phyloP scores from a whole-genome alignment of 2,797 vertebrate genomes.

The Lagorchestes hirsutus region DNA sequence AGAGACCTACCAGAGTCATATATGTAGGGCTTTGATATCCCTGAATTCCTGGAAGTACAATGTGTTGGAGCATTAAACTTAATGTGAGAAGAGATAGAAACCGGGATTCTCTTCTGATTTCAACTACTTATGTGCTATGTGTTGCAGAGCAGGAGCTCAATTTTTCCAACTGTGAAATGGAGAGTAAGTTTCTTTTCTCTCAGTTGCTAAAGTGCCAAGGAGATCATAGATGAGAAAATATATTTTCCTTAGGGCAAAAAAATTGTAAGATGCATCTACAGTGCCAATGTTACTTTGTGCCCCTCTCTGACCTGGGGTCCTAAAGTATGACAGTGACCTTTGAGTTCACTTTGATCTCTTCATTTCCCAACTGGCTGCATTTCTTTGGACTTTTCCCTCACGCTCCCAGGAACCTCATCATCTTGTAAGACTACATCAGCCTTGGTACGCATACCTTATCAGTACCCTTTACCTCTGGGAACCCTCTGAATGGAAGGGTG shows the following conservation, averaged over 20 bases:
- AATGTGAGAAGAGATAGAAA: not conserved
- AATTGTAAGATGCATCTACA: not conserved
- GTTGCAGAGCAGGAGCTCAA: not conserved
- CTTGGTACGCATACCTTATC: not conserved
- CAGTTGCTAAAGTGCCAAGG: slow-evolving; percentile 4
- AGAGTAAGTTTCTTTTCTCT: not conserved
- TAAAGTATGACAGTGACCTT: not conserved
- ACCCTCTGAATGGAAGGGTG: not conserved
- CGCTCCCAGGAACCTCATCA: not conserved
- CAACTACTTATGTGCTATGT: not conserved
- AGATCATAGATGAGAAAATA: not conserved
- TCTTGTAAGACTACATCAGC: not conserved
- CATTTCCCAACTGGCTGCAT: not conserved
- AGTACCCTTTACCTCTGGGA: not conserved
- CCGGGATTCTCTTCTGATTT: not conserved
- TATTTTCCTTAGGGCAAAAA: not conserved
- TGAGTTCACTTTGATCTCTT: not conserved
- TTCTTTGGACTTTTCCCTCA: not conserved
- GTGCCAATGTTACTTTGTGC: not conserved
- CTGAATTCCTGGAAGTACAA: not conserved
- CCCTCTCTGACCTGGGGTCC: not conserved
- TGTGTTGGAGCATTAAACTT: not conserved
- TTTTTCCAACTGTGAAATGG: not conserved
- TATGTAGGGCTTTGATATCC: not conserved
- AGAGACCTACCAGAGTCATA: not conserved